Conservation (phyloP, 2,888 invertebrate species). For the Petrolisthes cinctipes region DNA sequence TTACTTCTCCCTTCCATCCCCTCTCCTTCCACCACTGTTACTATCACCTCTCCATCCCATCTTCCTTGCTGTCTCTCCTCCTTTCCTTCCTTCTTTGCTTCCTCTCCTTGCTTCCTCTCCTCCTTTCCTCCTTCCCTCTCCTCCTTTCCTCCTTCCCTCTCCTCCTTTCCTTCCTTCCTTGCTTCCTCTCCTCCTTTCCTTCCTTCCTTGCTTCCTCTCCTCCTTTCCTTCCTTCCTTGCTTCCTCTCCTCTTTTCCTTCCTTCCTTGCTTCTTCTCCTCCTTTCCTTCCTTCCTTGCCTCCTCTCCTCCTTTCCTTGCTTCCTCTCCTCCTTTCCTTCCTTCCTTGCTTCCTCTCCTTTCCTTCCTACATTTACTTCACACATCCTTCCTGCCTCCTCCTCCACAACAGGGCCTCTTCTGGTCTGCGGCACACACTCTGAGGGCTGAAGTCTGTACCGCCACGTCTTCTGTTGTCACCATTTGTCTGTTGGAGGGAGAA, state of each 20-base stretch:
- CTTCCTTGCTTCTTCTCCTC: neutral
- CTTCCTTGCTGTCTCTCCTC: neutral
- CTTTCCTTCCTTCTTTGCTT: neutral
- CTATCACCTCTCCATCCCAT: neutral
- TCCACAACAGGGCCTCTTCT: conserved; percentile 60
- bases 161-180: neutral
- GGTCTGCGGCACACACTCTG: conserved; percentile 65
- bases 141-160: neutral
- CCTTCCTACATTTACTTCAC: neutral
- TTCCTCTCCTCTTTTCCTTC: neutral
- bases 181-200: neutral
- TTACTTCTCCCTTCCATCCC: neutral
- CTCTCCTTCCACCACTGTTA: neutral
- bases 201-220: neutral
- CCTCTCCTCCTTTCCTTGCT: neutral
- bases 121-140: neutral
- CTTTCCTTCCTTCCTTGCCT: neutral
- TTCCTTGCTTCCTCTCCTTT: neutral
- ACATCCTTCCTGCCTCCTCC: conserved; percentile 8
- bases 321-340: neutral
- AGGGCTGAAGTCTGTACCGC: conserved; percentile 69
- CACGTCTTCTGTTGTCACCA: conserved; percentile 70
- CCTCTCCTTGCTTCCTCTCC: neutral
- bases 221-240: neutral
- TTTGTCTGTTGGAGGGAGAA: conserved; percentile 68